Evolutionary conservation across 2,113 vertebrate genomes (phyloP).

Genomic region (Sinosuthora webbiana): DNA sequence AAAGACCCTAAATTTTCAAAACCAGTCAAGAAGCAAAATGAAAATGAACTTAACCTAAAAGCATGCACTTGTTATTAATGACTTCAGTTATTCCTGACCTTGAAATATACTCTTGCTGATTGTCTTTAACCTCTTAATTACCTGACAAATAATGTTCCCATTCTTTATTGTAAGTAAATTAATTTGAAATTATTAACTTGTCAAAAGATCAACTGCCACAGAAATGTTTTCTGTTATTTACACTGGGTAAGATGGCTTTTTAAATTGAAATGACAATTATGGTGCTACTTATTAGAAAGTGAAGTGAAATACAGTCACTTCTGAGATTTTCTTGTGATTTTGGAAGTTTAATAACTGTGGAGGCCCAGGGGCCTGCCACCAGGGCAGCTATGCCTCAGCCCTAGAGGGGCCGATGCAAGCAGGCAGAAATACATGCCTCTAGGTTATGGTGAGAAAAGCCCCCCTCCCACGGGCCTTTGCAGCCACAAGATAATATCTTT

Average conservation of each 20-base stretch:
- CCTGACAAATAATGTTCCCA: neutral
- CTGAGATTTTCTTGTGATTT: neutral
- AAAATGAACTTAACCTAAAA: conserved; percentile 1
- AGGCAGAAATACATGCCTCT: neutral
- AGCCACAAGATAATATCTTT: neutral
- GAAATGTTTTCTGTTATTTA: conserved; percentile 15
- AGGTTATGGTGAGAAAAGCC: neutral
- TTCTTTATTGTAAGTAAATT: neutral
- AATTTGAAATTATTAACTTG: conserved; percentile 41
- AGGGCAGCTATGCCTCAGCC: neutral
- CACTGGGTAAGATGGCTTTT: conserved; percentile 2
- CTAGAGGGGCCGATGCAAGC: neutral
- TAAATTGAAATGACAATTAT: conserved; percentile 26
- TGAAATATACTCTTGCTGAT: neutral
- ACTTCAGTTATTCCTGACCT: neutral
- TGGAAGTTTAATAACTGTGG: neutral
- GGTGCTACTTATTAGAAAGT: neutral
- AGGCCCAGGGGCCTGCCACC: neutral
- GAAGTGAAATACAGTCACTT: conserved; percentile 1
- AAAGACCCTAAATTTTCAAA: conserved; percentile 20
- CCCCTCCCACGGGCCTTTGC: neutral
- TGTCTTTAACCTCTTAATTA: conserved; percentile 34
- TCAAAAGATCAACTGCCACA: neutral
- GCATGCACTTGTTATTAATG: neutral
- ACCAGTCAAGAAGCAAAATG: neutral